Evolutionary conservation across 1,140 invertebrate species (phyloP).

Genomic region (Capitella teleta): DNA sequence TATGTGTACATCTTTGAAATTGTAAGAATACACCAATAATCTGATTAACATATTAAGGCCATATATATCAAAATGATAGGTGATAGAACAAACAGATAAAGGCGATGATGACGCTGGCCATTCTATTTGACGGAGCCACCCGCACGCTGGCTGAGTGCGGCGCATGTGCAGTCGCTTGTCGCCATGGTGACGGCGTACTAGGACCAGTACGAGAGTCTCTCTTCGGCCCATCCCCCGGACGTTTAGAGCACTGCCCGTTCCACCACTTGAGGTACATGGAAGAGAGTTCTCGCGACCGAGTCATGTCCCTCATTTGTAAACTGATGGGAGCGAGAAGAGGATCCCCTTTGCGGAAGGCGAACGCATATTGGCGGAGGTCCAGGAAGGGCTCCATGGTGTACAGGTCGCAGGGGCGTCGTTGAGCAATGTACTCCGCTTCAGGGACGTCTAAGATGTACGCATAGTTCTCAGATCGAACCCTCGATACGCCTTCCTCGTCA

Average conservation of each 20-base stretch:
- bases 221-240: not conserved
- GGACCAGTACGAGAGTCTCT: not conserved
- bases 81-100: no score
- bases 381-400: constrained; percentile 12
- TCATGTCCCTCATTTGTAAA: not conserved
- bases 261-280: constrained; percentile 12
- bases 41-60: no score
- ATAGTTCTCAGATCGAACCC: constrained; percentile 12
- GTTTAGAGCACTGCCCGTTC: constrained; percentile 1
- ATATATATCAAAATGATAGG: no score
- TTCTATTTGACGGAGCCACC: no score
- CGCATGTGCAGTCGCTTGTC: not conserved
- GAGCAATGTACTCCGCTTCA: constrained; percentile 16
- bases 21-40: no score
- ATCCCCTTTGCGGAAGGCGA: constrained; percentile 7
- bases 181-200: not conserved
- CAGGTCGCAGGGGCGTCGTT: constrained; percentile 17
- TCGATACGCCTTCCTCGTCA: constrained; percentile 13
- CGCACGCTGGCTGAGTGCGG: no score
- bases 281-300: constrained; percentile 4
- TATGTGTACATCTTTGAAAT: no score
- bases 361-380: constrained; percentile 1
- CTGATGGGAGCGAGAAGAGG: not conserved
- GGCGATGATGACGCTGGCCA: no score
- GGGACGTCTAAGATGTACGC: constrained; percentile 16